phyloP scores from a whole-genome alignment of 2,888 invertebrate species.

The Macaria notata region DNA sequence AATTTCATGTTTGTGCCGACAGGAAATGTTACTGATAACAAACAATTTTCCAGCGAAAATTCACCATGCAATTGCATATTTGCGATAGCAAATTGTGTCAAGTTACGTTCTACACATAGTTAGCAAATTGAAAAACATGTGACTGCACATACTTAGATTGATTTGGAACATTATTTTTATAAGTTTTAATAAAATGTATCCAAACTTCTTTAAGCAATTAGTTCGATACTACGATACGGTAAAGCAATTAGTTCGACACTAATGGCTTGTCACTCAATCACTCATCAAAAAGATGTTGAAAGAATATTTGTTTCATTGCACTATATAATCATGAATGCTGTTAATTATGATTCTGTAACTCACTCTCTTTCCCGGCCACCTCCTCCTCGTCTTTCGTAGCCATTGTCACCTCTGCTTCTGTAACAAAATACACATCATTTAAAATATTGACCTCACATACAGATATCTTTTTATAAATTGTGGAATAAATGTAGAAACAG shows the following conservation, averaged over 20 bases:
- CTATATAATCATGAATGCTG: too few relatives aligned
- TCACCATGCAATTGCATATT: background rate
- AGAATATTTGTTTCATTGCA: too few relatives aligned
- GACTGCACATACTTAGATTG: too few relatives aligned
- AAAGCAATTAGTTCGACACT: too few relatives aligned
- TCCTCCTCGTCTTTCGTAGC: constrained; percentile 75
- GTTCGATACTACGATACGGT: too few relatives aligned
- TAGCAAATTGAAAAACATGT: background rate
- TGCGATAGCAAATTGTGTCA: constrained; percentile 2
- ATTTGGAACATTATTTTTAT: too few relatives aligned
- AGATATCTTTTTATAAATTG: too few relatives aligned
- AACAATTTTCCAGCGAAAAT: constrained; percentile 8
- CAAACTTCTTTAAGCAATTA: too few relatives aligned
- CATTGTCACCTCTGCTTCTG: constrained; percentile 74
- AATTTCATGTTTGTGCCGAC: background rate
- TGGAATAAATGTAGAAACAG: constrained; percentile 55
- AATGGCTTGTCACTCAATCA: too few relatives aligned
- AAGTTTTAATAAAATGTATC: too few relatives aligned
- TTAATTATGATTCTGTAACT: constrained; percentile 46
- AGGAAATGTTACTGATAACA: constrained; percentile 13
- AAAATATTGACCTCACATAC: too few relatives aligned
- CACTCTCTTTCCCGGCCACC: constrained; percentile 85
- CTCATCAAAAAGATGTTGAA: too few relatives aligned
- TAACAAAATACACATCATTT: background rate
- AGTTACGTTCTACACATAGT: background rate